A percentile compares a stretch with the other conserved stretches of the same genome.
Evolutionary conservation across 2,797 vertebrate species (phyloP).

Genomic region (Rhyacichthys aspro): DNA sequence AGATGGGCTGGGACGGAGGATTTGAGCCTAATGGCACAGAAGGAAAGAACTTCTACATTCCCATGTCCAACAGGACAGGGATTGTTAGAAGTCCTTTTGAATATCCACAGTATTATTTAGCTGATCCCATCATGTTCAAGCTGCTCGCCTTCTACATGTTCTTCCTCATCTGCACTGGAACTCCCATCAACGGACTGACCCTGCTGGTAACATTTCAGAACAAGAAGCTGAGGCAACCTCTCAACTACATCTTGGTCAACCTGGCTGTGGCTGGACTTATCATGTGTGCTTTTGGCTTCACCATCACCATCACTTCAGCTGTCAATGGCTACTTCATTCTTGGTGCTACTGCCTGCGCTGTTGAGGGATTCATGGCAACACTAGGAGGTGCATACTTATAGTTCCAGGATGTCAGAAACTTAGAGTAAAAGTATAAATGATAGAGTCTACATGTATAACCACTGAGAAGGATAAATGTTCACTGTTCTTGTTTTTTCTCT

Average conservation of each 20-base stretch:
- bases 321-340: constrained; percentile 81
- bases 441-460: too few species aligned
- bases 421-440: background rate
- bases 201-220: constrained; percentile 82
- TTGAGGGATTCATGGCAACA: constrained; percentile 81
- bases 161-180: constrained; percentile 80
- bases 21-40: constrained; percentile 81
- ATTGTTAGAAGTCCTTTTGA: constrained; percentile 83
- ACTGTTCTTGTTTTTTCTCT: background rate
- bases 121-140: constrained; percentile 73
- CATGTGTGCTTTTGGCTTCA: constrained; percentile 84
- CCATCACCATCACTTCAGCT: constrained; percentile 79
- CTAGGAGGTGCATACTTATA: constrained; percentile 66
- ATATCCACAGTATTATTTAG: constrained; percentile 82
- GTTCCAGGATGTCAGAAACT: background rate
- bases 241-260: constrained; percentile 86
- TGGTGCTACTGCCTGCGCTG: constrained; percentile 66
- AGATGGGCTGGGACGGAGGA: constrained; percentile 51
- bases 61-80: constrained; percentile 84
- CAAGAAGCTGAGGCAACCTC: constrained; percentile 85
- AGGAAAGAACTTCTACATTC: constrained; percentile 84
- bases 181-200: constrained; percentile 83
- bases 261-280: constrained; percentile 82
- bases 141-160: constrained; percentile 79
- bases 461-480: background rate